Percentiles rank a stretch among this genome's conserved stretches.
These are phyloP conservation scores for Drosophila lacteicornis DNA, from an alignment of 1,140 invertebrate species.

Conservation along the genomic window DNA sequence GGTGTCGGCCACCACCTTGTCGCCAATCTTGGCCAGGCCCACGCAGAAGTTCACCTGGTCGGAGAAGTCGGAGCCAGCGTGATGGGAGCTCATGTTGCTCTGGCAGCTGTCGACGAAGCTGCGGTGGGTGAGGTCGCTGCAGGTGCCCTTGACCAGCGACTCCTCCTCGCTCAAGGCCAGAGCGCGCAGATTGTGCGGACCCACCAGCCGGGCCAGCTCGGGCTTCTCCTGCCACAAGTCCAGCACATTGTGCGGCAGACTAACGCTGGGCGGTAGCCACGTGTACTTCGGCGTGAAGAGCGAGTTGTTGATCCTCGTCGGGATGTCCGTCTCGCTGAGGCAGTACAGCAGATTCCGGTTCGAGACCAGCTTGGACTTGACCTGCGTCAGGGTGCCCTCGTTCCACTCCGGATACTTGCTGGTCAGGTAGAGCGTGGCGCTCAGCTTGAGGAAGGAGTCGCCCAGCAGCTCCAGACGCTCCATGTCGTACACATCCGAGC, in stretches of 20 bases:
- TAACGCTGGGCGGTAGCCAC: constrained; percentile 87
- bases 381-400: constrained; percentile 91
- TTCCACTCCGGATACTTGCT: constrained; percentile 88
- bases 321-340: constrained; percentile 84
- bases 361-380: constrained; percentile 92
- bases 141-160: constrained; percentile 23
- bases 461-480: constrained; percentile 94
- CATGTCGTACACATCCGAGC: constrained; percentile 92
- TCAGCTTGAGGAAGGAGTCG: constrained; percentile 95
- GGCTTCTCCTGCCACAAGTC: constrained; percentile 47
- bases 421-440: constrained; percentile 90
- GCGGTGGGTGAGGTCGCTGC: constrained; percentile 1
- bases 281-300: constrained; percentile 85
- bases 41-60: constrained; percentile 59
- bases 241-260: constrained; percentile 69
- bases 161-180: constrained; percentile 56
- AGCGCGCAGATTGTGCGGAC: constrained; percentile 57
- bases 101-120: constrained; percentile 52
- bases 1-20: constrained; percentile 89
- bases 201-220: constrained; percentile 24
- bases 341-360: constrained; percentile 92
- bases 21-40: constrained; percentile 18
- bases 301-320: constrained; percentile 43
- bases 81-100: constrained; percentile 23
- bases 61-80: constrained; percentile 39